phyloP scores from a whole-genome alignment of 2,113 vertebrate genomes.

The Mirza zaza region DNA sequence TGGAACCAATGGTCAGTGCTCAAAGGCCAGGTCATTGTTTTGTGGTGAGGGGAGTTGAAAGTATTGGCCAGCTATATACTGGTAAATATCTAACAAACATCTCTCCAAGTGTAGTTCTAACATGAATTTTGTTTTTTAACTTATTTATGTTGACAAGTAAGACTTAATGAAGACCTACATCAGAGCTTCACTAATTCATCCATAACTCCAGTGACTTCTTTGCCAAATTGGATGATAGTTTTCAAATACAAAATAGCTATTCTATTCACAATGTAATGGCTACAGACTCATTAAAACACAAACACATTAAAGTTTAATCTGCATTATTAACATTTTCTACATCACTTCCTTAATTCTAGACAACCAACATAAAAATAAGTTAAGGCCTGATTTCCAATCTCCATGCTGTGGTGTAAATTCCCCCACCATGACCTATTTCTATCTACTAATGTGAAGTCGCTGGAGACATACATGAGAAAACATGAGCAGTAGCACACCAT shows the following conservation, averaged over 20 bases:
- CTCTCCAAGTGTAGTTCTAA: not conserved
- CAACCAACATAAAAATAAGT: not conserved
- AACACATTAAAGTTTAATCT: not conserved
- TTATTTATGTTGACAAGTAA: not conserved
- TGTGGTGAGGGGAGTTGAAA: not conserved
- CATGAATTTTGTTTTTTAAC: not conserved
- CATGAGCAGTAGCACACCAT: not conserved
- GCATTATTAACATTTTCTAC: not conserved
- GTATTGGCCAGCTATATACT: not conserved
- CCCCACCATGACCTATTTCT: not conserved
- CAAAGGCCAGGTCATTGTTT: not conserved
- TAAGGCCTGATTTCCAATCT: not conserved
- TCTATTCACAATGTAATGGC: not conserved
- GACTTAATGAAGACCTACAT: not conserved
- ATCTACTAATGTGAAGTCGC: not conserved
- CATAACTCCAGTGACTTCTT: not conserved
- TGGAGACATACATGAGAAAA: not conserved
- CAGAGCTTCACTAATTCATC: not conserved
- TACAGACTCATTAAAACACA: not conserved
- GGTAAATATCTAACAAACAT: not conserved
- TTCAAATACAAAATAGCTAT: not conserved
- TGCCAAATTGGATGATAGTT: not conserved
- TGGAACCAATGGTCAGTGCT: not conserved
- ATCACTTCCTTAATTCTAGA: not conserved
- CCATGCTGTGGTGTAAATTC: not conserved